Evolutionary conservation across 2,797 vertebrate genomes (phyloP).

Genomic region (Crocodylus rhombifer): DNA sequence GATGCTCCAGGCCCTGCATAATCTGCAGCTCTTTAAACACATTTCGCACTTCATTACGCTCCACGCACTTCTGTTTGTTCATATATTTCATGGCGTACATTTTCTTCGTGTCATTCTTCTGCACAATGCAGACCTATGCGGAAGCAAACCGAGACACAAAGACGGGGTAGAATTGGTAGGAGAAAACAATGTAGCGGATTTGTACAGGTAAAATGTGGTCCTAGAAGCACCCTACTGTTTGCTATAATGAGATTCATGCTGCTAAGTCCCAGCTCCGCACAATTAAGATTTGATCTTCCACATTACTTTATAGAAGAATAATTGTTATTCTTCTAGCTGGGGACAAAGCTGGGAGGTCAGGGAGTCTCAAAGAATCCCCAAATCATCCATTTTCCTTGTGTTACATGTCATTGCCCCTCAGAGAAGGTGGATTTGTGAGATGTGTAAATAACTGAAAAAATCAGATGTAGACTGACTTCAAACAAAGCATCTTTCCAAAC

Average conservation of each 20-base stretch:
- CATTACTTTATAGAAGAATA: too few species aligned
- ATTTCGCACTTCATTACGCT: constrained; percentile 96
- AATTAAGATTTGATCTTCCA: neutral
- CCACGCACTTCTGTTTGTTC: constrained; percentile 98
- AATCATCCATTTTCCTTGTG: neutral
- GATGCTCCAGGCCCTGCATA: constrained; percentile 97
- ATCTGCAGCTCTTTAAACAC: constrained; percentile 98
- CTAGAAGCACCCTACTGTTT: accelerated
- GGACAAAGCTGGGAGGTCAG: neutral
- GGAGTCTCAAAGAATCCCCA: neutral
- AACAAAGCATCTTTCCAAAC: too few species aligned
- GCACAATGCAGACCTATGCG: constrained; percentile 95
- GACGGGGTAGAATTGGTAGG: neutral
- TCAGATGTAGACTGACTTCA: too few species aligned
- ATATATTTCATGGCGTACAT: constrained; percentile 99
- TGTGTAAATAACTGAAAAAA: too few species aligned
- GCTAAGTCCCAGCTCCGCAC: neutral
- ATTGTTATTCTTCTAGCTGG: too few species aligned
- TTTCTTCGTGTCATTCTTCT: constrained; percentile 98
- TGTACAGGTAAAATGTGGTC: accelerated
- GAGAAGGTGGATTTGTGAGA: neutral
- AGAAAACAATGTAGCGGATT: neutral
- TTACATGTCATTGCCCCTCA: accelerated
- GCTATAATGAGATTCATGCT: neutral
- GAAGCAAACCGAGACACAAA: neutral